Base-by-base conservation (phyloP, 1,140 invertebrate genomes). In the Anastatus disparis region DNA sequence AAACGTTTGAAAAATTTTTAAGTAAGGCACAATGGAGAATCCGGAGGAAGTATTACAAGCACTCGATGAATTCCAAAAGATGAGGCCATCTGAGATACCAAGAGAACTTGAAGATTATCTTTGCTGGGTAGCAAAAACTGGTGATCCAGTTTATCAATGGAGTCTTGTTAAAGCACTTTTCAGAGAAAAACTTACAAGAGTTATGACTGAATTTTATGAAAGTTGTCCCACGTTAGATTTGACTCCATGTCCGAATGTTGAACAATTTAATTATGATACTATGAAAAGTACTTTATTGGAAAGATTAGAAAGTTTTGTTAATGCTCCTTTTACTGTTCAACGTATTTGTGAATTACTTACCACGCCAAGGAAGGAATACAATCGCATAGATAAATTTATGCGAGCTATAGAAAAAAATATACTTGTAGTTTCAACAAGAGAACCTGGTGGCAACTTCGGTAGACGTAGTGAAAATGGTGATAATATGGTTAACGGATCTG, bases 281-380 rank as follows among this genome's bases (percentile, higher is more conserved):
- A 94, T 97, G 91, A 95, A 95, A 79, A 91, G 90, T 56, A 92
- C 91, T 76, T 89, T 97, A 17, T 83, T 97, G 26, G 93, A 96
- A 77, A 89, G 93, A 29, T 82, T 97, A 0, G 95, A 97, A 75
- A 90, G 90, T 2, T 94, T 93, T 84, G 90, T 89, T 35, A 94
- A 95, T 62, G 95, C 96, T 2, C 97, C 97, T 0, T 99, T 99
- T 78, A 99, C 97, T 12, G 93, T 99, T 58, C 97, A 99, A 84
- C 89, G 97, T 70, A 91, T 99, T 48, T 97, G 96, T 85, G 97
- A 99, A 84, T 86, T 99, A 3, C 86, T 99, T 0, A 95, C 93
- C 2, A 90, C 91, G 71, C 97, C 97, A 6, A 89, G 91, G n/a
- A 95, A 95, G 81, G 95, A 99, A 80, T 99, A 99, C 82, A 96